Conservation (phyloP, 2,113 vertebrate genomes). For the Butorides virescens region DNA sequence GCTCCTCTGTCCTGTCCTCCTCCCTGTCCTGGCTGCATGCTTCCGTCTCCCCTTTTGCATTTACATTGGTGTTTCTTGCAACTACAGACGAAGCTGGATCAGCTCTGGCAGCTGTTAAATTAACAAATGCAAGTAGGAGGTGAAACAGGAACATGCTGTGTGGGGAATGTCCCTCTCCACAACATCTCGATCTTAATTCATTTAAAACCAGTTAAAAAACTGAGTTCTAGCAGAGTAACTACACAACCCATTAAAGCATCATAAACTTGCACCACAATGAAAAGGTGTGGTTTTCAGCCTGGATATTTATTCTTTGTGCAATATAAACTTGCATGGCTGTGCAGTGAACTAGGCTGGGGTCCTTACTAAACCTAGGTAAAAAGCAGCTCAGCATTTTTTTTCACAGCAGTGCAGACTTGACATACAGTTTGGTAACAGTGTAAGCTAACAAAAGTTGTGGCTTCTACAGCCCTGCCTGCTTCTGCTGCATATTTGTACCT, state of each 20-base stretch:
- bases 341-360: background rate
- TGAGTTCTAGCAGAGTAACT: background rate
- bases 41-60: background rate
- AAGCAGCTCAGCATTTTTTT: background rate
- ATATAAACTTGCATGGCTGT: background rate
- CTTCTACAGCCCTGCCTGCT: background rate
- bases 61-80: background rate
- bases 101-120: background rate
- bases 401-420: background rate
- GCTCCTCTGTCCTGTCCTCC: background rate
- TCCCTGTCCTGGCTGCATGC: background rate
- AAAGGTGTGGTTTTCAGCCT: background rate
- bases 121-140: background rate
- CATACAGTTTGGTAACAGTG: background rate
- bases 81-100: background rate
- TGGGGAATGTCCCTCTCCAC: background rate
- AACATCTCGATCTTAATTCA: fast-evolving
- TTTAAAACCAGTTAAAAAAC: background rate
- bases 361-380: background rate
- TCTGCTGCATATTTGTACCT: background rate
- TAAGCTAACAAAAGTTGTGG: background rate
- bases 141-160: background rate
- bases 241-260: background rate
- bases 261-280: background rate
- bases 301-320: background rate